Evolutionary conservation across 2,113 vertebrate species (phyloP).

Genomic region (Platanista minor): DNA sequence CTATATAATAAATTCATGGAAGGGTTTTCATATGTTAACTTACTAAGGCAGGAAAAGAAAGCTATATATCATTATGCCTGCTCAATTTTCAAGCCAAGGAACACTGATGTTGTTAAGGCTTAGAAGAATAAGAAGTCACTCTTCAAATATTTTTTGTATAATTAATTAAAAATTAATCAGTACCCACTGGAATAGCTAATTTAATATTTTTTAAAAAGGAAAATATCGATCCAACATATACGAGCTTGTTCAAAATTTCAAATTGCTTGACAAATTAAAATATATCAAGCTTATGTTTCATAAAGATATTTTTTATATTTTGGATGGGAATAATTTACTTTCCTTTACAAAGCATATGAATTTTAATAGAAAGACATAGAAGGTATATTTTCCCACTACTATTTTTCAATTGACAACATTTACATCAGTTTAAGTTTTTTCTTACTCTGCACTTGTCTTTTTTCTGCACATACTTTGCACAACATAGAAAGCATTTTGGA

Average conservation of each 20-base stretch:
- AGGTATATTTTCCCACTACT: not conserved
- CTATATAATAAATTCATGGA: not conserved
- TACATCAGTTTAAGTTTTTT: not conserved
- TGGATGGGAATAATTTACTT: not conserved
- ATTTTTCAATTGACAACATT: conserved; percentile 8
- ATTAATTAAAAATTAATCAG: not conserved
- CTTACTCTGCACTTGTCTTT: not conserved
- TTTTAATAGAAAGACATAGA: conserved; percentile 7
- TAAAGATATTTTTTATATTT: not conserved
- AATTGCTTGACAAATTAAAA: conserved; percentile 37
- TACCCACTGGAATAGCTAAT: not conserved
- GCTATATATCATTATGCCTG: not conserved
- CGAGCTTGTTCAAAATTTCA: conserved; percentile 16
- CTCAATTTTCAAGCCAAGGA: conserved; percentile 15
- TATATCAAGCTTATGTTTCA: not conserved
- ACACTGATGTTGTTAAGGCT: not conserved
- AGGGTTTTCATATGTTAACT: not conserved
- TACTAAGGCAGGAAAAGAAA: not conserved
- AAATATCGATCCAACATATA: conserved; percentile 3
- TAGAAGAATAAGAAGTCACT: conserved; percentile 19
- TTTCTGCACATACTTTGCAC: not conserved
- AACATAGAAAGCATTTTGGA: not conserved
- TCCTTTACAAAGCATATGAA: not conserved
- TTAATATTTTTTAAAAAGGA: conserved; percentile 1
- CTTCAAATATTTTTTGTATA: conserved; percentile 28